Conservation (phyloP, 2,113 vertebrate species). For the Arizona elegans region DNA sequence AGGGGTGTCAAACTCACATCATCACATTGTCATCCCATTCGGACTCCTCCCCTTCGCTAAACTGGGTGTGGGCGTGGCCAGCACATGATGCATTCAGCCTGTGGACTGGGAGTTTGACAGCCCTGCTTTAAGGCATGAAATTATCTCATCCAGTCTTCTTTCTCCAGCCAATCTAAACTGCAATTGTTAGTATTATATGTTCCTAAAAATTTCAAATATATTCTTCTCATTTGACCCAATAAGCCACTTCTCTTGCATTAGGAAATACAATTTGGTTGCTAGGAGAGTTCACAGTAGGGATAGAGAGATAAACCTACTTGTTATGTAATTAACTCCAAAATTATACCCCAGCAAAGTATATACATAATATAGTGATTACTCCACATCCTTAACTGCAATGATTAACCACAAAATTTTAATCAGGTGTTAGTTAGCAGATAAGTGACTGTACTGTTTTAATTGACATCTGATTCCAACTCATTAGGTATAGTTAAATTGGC, state of each 20-base stretch:
- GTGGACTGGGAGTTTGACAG: too few relatives aligned
- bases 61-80: too few relatives aligned
- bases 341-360: conserved; percentile 44
- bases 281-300: conserved; percentile 50
- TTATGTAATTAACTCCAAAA: conserved; percentile 63
- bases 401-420: conserved; percentile 41
- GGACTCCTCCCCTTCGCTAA: too few relatives aligned
- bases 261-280: conserved; percentile 65
- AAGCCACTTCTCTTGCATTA: conserved; percentile 49
- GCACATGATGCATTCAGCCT: too few relatives aligned
- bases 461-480: conserved; percentile 48
- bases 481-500: conserved; percentile 42
- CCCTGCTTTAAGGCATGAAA: conserved; percentile 8
- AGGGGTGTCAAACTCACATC: too few relatives aligned
- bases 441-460: conserved; percentile 48
- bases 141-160: conserved; percentile 20
- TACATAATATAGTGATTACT: conserved; percentile 44
- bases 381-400: conserved; percentile 34
- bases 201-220: conserved; percentile 40
- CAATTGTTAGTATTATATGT: conserved; percentile 38
- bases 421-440: conserved; percentile 51
- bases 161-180: conserved; percentile 43
- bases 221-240: conserved; percentile 48
- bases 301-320: conserved; percentile 43
- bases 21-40: too few relatives aligned